Conservation (phyloP, 2,888 invertebrate genomes). For the Tricholauxania praeusta region DNA sequence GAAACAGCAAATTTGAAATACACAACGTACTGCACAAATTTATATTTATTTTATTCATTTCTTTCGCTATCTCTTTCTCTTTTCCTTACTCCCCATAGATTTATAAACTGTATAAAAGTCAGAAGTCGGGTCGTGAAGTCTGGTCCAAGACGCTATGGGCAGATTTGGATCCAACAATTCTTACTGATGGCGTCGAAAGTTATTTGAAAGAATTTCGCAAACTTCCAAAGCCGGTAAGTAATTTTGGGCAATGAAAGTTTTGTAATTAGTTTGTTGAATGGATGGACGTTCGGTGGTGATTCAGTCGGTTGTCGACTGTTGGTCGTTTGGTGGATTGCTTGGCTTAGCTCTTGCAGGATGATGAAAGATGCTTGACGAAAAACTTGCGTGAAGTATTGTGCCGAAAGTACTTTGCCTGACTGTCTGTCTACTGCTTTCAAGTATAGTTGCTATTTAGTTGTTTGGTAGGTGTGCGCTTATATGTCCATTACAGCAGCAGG, state of each 20-base stretch:
- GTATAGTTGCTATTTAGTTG: no score
- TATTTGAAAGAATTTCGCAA: constrained; percentile 84
- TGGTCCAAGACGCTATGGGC: constrained; percentile 93
- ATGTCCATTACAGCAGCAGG: no score
- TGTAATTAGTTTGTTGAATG: constrained; percentile 47
- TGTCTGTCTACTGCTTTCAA: no score
- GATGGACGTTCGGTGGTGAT: neutral
- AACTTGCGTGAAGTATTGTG: no score
- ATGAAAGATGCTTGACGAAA: no score
- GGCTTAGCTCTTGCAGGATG: no score
- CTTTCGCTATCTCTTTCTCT: neutral
- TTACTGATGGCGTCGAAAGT: constrained; percentile 88
- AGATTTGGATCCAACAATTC: constrained; percentile 84
- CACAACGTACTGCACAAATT: neutral
- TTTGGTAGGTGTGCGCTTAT: no score
- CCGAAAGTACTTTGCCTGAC: no score
- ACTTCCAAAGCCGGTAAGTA: constrained; percentile 75
- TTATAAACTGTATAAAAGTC: constrained; percentile 82
- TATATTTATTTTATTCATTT: constrained; percentile 4
- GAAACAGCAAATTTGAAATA: neutral
- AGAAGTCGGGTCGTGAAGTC: constrained; percentile 79
- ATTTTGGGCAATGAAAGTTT: constrained; percentile 46
- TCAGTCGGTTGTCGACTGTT: no score
- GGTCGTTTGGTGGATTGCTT: no score
- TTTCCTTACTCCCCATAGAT: constrained; percentile 63